These are phyloP conservation scores for Poeciliopsis paucimaculata DNA, from an alignment of 2,797 vertebrate genomes.

Conservation along the genomic window DNA sequence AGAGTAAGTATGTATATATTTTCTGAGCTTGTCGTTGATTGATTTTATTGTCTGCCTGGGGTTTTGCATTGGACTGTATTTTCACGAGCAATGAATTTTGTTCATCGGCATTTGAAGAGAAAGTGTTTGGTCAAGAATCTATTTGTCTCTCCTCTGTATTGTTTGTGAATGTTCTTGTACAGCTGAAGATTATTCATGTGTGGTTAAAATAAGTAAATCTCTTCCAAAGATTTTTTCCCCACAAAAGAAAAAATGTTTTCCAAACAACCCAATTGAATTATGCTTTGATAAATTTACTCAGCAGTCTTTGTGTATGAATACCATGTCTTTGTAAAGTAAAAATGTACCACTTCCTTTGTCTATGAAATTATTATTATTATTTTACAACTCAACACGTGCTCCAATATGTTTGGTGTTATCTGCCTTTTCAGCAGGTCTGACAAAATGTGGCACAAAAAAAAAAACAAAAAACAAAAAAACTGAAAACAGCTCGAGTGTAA, in stretches of 20 bases:
- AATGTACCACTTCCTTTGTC: slow-evolving; percentile 9
- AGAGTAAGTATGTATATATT: slow-evolving; percentile 10
- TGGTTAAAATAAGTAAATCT: neutral
- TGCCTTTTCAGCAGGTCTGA: slow-evolving; percentile 31
- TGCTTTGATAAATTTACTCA: neutral
- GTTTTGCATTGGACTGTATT: slow-evolving; percentile 1
- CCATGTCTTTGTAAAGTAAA: neutral
- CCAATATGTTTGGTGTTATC: neutral
- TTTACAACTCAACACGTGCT: slow-evolving; percentile 7
- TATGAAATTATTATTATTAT: slow-evolving; percentile 9
- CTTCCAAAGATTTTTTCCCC: neutral
- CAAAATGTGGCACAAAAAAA: slow-evolving; percentile 33
- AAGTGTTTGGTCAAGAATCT: neutral
- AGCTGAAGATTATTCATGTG: neutral
- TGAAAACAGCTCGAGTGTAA: slow-evolving; percentile 42
- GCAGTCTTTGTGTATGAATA: slow-evolving; percentile 8
- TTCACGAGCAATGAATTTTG: slow-evolving; percentile 2
- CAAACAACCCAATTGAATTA: neutral
- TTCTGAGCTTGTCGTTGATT: neutral
- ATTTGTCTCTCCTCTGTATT: neutral
- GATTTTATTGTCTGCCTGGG: neutral
- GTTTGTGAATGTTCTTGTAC: neutral
- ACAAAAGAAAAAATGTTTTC: neutral
- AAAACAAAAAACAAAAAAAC: neutral
- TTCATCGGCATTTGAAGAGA: neutral